Base-by-base conservation (phyloP, 2,888 invertebrate species). In the Plemyria rubiginata region DNA sequence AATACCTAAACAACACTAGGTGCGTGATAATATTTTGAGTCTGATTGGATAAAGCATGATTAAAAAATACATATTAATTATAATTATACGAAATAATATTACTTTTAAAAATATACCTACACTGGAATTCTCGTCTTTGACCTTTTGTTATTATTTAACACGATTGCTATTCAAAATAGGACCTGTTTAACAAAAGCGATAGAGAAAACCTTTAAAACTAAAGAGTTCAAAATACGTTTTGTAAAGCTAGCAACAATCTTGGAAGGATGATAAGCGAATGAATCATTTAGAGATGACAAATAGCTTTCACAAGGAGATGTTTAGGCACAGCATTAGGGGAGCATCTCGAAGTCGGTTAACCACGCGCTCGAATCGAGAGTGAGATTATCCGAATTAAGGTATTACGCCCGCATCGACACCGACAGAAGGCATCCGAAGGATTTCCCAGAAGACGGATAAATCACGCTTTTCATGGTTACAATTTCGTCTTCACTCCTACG, bases 381-480 rank as follows among this genome's bases (percentile, higher is more conserved):
- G 78, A 86, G 88, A 90, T 89, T 87, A 88, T 84, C 81, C 80
- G 87, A 86, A 87, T 88, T 87, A 87, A 87, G 86, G 85, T 83
- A 87, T 88, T 84, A 87, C 82, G 76, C 78, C 86, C 84, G 84
- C 85, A 85, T 85, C 85, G 82, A 73, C 80, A 75, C 75, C 76
- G 79, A 72, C 75, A 78, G 74, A 70, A 76, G 77, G 71, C 77
- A 74, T 76, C 80, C 77, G 72, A 71, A 80, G 81, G 84, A 90
- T 90, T 90, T 90, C 91, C 90, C 90, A 72, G 70, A 86, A 82
- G 90, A 76, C 77, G 76, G 77, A 81, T 90, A 91, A 89, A 90
- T 90, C 88, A 89, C 86, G 84, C 82, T 82, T 84, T 87, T 87
- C 87, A 86, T 81, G 85, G 84, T 78, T 80, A 79, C 78, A 60